A percentile compares a stretch with the other conserved stretches of the same genome.
Evolutionary conservation across 2,888 invertebrate genomes (phyloP).

Genomic region (Microctonus hyperodae): DNA sequence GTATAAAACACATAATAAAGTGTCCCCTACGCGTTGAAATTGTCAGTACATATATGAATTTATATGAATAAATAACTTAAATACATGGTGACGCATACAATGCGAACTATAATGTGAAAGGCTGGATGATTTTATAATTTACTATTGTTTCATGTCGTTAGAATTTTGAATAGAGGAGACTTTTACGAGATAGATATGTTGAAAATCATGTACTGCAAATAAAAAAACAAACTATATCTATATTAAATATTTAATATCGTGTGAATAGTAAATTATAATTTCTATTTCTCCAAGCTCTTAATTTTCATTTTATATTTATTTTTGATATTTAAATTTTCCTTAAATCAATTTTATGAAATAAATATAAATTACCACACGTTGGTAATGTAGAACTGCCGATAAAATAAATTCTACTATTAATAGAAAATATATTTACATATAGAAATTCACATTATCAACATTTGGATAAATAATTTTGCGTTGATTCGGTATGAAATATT

Average conservation of each 20-base stretch:
- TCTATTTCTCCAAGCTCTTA: too few relatives aligned
- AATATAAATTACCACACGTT: not conserved
- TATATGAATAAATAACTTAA: not conserved
- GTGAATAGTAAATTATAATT: too few relatives aligned
- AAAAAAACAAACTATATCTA: not conserved
- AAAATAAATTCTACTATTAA: constrained; percentile 1
- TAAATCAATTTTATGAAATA: not conserved
- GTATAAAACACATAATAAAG: not conserved
- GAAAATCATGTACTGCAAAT: too few relatives aligned
- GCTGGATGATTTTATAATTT: constrained; percentile 29
- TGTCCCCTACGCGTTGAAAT: constrained; percentile 17
- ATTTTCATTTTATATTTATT: too few relatives aligned
- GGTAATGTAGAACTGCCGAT: not conserved
- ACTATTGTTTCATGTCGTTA: constrained; percentile 25
- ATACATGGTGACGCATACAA: constrained; percentile 17
- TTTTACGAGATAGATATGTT: too few relatives aligned
- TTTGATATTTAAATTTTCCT: not conserved
- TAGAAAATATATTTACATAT: not conserved
- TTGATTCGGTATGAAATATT: not conserved
- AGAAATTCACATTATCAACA: not conserved
- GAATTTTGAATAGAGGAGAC: too few relatives aligned
- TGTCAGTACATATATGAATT: constrained; percentile 5
- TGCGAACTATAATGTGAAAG: constrained; percentile 16
- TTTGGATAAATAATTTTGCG: not conserved
- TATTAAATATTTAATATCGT: not conserved